A percentile compares a stretch with the other conserved stretches of the same genome.
Evolutionary conservation across 2,888 invertebrate species (phyloP).

Genomic region (Chironomus tentans): DNA sequence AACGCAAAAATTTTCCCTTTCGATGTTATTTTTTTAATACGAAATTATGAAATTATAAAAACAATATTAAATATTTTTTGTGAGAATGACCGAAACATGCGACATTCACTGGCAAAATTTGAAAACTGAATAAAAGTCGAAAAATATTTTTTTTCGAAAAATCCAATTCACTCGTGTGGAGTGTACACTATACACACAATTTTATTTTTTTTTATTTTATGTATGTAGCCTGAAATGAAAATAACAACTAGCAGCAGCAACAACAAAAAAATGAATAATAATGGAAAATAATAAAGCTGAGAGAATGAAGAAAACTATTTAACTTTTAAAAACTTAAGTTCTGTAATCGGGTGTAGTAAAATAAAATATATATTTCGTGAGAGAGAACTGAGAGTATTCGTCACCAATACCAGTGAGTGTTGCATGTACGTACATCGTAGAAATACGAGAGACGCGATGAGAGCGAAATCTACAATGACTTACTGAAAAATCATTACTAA

Average conservation of each 20-base stretch:
- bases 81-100: slow-evolving; percentile 25
- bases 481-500: slow-evolving; percentile 27
- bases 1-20: neutral
- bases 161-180: slow-evolving; percentile 27
- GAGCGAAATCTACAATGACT: slow-evolving; percentile 18
- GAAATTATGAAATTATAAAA: slow-evolving; percentile 13
- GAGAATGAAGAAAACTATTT: slow-evolving; percentile 27
- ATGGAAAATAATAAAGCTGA: slow-evolving; percentile 23
- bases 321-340: slow-evolving; percentile 24
- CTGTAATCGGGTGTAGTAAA: slow-evolving; percentile 26
- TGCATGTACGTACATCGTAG: neutral
- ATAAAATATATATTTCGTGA: neutral
- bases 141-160: slow-evolving; percentile 25
- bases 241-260: slow-evolving; percentile 23
- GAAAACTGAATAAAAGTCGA: slow-evolving; percentile 26
- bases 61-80: slow-evolving; percentile 1
- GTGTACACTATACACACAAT: slow-evolving; percentile 19
- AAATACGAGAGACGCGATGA: neutral
- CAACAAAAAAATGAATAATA: slow-evolving; percentile 27
- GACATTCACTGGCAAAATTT: slow-evolving; percentile 25
- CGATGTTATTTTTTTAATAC: slow-evolving; percentile 3
- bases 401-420: neutral
- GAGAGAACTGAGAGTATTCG: neutral
- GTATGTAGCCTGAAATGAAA: slow-evolving; percentile 26
- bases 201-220: slow-evolving; percentile 5